Evolutionary conservation across 2,888 invertebrate genomes (phyloP).

Genomic region (Clivina fossor): DNA sequence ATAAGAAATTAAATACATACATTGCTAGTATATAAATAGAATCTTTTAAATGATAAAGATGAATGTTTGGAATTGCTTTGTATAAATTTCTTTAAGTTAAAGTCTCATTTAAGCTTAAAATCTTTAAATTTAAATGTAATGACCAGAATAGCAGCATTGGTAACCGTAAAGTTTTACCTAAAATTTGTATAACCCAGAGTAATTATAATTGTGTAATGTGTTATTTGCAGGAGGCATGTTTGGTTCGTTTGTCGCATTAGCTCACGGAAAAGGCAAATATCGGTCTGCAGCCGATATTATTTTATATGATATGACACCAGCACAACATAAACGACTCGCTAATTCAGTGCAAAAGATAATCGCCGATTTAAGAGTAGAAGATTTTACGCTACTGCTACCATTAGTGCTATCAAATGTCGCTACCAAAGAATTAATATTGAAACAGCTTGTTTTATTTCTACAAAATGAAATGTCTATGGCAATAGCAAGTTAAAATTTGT

Average conservation of each 20-base stretch:
- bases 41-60: too few relatives aligned
- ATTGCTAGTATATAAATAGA: too few relatives aligned
- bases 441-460: slow-evolving; percentile 41
- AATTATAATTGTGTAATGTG: too few relatives aligned
- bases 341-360: slow-evolving; percentile 40
- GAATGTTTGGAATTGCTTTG: too few relatives aligned
- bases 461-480: slow-evolving; percentile 43
- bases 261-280: slow-evolving; percentile 44
- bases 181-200: too few relatives aligned
- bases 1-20: too few relatives aligned
- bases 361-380: slow-evolving; percentile 42
- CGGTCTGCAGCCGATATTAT: slow-evolving; percentile 48
- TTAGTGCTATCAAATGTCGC: slow-evolving; percentile 42
- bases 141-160: too few relatives aligned
- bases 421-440: slow-evolving; percentile 42
- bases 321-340: slow-evolving; percentile 44
- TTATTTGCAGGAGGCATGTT: slow-evolving; percentile 50
- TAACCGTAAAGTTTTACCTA: too few relatives aligned
- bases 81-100: too few relatives aligned
- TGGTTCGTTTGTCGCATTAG: slow-evolving; percentile 45
- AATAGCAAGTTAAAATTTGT: slow-evolving; percentile 13
- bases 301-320: slow-evolving; percentile 45
- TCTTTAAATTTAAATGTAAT: too few relatives aligned
- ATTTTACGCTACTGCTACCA: slow-evolving; percentile 41
- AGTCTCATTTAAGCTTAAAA: too few relatives aligned